phyloP scores from a whole-genome alignment of 2,888 invertebrate species.

The Odontomyia ornata region DNA sequence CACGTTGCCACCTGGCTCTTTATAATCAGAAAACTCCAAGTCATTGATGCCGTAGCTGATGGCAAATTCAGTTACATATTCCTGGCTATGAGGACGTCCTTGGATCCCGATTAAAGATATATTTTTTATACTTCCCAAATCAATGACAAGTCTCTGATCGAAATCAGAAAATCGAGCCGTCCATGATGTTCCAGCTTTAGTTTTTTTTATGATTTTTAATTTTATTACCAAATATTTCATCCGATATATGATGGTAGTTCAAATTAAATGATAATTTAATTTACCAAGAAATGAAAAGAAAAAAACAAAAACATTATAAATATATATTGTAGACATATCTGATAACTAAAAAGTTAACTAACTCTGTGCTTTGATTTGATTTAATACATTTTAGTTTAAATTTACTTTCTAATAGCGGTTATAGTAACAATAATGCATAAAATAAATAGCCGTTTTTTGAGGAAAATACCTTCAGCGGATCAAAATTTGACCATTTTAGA shows the following conservation, averaged over 20 bases:
- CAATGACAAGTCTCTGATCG: conserved; percentile 89
- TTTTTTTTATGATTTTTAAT: conserved; percentile 7
- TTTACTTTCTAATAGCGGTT: no score
- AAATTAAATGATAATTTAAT: neutral
- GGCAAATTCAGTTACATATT: conserved; percentile 93
- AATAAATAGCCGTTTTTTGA: no score
- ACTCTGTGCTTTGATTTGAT: neutral
- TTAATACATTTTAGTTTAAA: no score
- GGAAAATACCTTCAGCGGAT: no score
- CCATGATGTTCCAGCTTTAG: conserved; percentile 88
- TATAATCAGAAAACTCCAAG: conserved; percentile 87
- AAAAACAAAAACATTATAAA: neutral
- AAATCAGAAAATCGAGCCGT: conserved; percentile 90
- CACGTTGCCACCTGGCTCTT: conserved; percentile 86
- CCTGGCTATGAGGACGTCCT: conserved; percentile 88
- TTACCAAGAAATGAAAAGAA: conserved; percentile 10
- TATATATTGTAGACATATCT: neutral
- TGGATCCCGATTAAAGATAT: conserved; percentile 89
- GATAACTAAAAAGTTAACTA: neutral
- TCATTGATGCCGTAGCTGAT: conserved; percentile 93
- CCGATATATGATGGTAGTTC: neutral
- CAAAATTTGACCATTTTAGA: no score
- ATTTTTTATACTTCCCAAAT: conserved; percentile 87
- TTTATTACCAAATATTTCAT: conserved; percentile 6
- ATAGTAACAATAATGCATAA: no score